phyloP scores from a whole-genome alignment of 2,797 vertebrate species.

The Eurystomus glaucurus region DNA sequence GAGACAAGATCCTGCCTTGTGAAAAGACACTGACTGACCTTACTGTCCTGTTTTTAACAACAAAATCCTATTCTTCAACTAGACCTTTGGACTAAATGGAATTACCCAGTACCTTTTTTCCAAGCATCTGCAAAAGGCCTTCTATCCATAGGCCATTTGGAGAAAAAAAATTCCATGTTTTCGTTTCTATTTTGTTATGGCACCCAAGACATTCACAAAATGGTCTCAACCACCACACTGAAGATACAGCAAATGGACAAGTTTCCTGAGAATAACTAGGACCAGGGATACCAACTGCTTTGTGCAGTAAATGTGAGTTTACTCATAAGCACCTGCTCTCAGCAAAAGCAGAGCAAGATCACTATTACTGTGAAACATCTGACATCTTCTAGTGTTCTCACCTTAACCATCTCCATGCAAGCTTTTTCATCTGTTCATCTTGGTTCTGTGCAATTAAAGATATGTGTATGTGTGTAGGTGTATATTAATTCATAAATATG shows the following conservation, averaged over 20 bases:
- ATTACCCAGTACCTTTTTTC: background rate
- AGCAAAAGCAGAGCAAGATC: background rate
- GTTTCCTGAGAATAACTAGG: background rate
- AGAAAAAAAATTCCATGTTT: background rate
- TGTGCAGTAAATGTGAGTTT: background rate
- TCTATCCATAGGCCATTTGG: background rate
- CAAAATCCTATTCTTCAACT: background rate
- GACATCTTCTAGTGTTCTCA: background rate
- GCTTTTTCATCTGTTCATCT: background rate
- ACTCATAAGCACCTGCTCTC: background rate
- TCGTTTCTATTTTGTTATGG: background rate
- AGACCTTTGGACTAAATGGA: background rate
- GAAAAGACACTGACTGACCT: background rate
- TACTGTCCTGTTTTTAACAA: background rate
- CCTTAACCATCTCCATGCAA: background rate
- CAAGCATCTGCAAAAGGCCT: background rate
- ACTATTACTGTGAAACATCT: background rate
- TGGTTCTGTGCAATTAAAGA: background rate
- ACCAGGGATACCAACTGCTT: background rate
- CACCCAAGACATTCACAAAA: background rate
- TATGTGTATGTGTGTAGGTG: no score
- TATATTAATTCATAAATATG: background rate
- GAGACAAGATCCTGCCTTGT: background rate
- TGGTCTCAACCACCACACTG: background rate
- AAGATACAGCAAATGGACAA: background rate